A percentile compares a stretch with the other conserved stretches of the same genome.
Conservation (phyloP, 2,888 invertebrate species). For the Cordilura impudica region DNA sequence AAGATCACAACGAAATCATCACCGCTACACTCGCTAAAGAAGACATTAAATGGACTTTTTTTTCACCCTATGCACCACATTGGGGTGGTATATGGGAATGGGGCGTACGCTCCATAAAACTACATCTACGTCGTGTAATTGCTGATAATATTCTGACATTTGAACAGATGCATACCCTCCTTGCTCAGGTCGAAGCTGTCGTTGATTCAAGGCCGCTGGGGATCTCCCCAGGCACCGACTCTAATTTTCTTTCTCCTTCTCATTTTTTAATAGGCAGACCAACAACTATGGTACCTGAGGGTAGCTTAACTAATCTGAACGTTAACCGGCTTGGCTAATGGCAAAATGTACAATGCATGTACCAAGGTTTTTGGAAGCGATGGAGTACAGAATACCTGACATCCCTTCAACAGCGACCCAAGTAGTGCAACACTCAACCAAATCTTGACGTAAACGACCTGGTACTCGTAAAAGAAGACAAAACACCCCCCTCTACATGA, state of each 20-base stretch:
- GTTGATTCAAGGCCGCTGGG: conserved; percentile 9
- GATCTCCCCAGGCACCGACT: conserved; percentile 1
- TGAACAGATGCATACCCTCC: conserved; percentile 2
- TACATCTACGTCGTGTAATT: conserved; percentile 10
- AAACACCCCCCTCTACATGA: not conserved
- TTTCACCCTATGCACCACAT: conserved; percentile 19
- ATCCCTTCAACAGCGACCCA: no score
- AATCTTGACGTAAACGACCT: no score
- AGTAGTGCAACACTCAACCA: no score
- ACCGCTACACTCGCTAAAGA: not conserved
- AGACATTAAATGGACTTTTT: conserved; percentile 3
- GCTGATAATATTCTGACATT: not conserved
- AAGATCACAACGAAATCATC: conserved; percentile 13
- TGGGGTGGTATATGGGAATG: conserved; percentile 19
- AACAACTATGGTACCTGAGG: conserved; percentile 10
- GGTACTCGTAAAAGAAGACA: no score
- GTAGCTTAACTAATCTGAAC: not conserved
- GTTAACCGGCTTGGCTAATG: conserved; percentile 13
- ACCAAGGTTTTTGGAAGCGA: conserved; percentile 22
- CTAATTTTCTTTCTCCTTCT: conserved; percentile 9
- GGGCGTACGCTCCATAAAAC: conserved; percentile 9
- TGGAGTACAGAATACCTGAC: conserved; percentile 27
- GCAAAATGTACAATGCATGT: conserved; percentile 40
- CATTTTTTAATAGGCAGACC: conserved; percentile 37
- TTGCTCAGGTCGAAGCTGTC: no score